These are phyloP conservation scores for Vulpes ferrilata DNA, from an alignment of 2,113 vertebrate species.

Conservation along the genomic window DNA sequence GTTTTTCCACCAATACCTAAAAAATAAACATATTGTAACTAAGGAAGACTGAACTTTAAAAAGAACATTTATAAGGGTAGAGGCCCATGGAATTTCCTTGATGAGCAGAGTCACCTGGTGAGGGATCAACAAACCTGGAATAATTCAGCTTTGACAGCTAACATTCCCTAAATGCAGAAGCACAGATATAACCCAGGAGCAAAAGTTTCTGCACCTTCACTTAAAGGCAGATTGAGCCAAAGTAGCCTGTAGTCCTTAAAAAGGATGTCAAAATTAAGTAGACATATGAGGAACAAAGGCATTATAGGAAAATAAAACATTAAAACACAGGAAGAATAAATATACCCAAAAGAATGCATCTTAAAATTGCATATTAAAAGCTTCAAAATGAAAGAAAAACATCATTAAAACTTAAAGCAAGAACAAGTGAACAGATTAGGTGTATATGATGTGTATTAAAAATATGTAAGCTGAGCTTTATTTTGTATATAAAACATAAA, in stretches of 20 bases:
- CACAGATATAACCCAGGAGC: not conserved
- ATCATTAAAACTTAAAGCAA: constrained; percentile 8
- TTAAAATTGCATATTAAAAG: not conserved
- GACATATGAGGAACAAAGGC: not conserved
- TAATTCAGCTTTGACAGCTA: not conserved
- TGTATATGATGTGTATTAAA: not conserved
- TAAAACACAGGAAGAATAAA: not conserved
- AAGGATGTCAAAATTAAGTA: not conserved
- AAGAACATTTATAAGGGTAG: not conserved
- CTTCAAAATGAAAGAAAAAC: not conserved
- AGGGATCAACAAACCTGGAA: not conserved
- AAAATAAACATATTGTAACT: not conserved
- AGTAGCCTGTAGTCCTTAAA: not conserved
- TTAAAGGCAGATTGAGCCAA: not conserved
- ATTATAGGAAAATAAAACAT: not conserved
- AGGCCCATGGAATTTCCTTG: not conserved
- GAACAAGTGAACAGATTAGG: not conserved
- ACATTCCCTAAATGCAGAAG: not conserved
- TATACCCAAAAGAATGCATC: not conserved
- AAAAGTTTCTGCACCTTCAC: not conserved
- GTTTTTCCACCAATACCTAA: not conserved
- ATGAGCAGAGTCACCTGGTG: not conserved
- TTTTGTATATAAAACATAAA: not conserved
- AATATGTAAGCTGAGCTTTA: not conserved
- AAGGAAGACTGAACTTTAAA: not conserved